Evolutionary conservation across 2,113 vertebrate species (phyloP).

Genomic region (Notarius lentiginosus): DNA sequence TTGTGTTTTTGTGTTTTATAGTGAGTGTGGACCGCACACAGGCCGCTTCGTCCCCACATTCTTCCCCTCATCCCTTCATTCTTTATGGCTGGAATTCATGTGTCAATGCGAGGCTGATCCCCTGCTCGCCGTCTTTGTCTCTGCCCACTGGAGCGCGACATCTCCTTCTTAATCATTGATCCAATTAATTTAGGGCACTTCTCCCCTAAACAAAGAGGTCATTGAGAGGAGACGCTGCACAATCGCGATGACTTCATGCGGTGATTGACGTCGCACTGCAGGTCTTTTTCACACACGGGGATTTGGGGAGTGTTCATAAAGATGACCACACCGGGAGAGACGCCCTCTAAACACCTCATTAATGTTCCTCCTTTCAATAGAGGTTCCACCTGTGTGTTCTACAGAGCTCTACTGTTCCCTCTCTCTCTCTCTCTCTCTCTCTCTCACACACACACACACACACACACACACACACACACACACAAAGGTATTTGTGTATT

Average conservation of each 20-base stretch:
- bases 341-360: conserved; percentile 45
- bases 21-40: conserved; percentile 56
- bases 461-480: conserved; percentile 14
- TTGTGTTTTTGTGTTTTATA: conserved; percentile 21
- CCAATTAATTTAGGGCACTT: conserved; percentile 61
- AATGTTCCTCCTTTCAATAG: conserved; percentile 31
- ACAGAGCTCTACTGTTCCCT: conserved; percentile 8
- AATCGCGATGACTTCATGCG: conserved; percentile 53
- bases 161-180: conserved; percentile 63
- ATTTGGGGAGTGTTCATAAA: conserved; percentile 43
- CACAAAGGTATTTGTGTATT: background rate
- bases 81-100: conserved; percentile 46
- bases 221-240: conserved; percentile 46
- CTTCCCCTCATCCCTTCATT: conserved; percentile 23
- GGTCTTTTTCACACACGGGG: conserved; percentile 33
- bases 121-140: conserved; percentile 52
- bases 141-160: conserved; percentile 56
- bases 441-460: background rate
- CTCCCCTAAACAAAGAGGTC: conserved; percentile 52
- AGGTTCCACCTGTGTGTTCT: conserved; percentile 34
- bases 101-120: conserved; percentile 43
- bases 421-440: no score
- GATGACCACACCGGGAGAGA: conserved; percentile 36
- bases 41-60: conserved; percentile 8
- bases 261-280: conserved; percentile 55